These are phyloP conservation scores for Adelosebastes latens DNA, from an alignment of 2,797 vertebrate genomes.

Conservation along the genomic window DNA sequence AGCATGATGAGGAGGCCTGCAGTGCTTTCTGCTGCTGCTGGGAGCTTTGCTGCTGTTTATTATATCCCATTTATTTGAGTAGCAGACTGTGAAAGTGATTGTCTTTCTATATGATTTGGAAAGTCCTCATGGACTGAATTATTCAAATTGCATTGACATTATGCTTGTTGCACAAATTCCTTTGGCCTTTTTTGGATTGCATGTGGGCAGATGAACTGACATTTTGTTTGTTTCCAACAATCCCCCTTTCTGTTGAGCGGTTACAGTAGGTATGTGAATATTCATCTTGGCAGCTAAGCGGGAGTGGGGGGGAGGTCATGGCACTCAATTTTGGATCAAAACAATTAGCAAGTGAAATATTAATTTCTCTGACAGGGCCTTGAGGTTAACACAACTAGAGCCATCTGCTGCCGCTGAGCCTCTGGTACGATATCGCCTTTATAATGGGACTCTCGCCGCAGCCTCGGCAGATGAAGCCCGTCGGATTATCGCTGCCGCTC, in stretches of 20 bases:
- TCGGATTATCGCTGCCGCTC: conserved; percentile 44
- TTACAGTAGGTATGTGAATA: conserved; percentile 18
- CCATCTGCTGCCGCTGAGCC: conserved; percentile 58
- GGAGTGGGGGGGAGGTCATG: conserved; percentile 47
- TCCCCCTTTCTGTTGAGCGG: conserved; percentile 30
- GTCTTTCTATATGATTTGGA: conserved; percentile 30
- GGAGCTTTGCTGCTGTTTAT: conserved; percentile 37
- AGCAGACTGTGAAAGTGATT: conserved; percentile 20
- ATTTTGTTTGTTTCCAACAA: conserved; percentile 36
- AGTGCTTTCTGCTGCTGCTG: conserved; percentile 23
- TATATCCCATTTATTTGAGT: conserved; percentile 23
- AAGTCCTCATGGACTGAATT: conserved; percentile 36
- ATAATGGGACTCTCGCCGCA: conserved; percentile 46
- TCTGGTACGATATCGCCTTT: conserved; percentile 34
- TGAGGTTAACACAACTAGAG: conserved; percentile 64
- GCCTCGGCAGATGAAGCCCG: conserved; percentile 46
- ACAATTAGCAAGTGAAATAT: conserved; percentile 77
- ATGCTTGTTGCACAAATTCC: conserved; percentile 7
- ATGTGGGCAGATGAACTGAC: conserved; percentile 37
- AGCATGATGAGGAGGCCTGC: conserved; percentile 7
- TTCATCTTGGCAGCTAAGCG: conserved; percentile 43
- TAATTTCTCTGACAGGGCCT: conserved; percentile 61
- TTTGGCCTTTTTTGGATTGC: conserved; percentile 11
- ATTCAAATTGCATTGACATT: conserved; percentile 46
- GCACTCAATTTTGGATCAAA: conserved; percentile 73